Evolutionary conservation across 2,797 vertebrate species (phyloP).

Genomic region (Scolopax rusticola): DNA sequence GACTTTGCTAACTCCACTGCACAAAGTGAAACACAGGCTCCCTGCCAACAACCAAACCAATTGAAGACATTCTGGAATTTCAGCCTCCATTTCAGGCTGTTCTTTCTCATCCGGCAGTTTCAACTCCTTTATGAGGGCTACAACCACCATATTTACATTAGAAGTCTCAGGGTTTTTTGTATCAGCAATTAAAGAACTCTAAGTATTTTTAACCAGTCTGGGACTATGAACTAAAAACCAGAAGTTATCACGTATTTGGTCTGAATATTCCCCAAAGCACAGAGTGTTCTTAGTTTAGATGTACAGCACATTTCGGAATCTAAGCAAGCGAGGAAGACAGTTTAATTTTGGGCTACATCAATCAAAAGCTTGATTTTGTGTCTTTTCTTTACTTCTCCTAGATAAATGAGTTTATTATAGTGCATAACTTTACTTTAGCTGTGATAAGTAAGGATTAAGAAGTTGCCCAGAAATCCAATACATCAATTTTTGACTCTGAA

Average conservation of each 20-base stretch:
- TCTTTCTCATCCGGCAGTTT: background rate
- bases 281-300: background rate
- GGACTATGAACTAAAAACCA: background rate
- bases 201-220: background rate
- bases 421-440: background rate
- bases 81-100: conserved; percentile 72
- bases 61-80: conserved; percentile 69
- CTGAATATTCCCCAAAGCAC: background rate
- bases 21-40: conserved; percentile 59
- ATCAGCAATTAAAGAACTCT: background rate
- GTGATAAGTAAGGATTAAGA: background rate
- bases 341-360: background rate
- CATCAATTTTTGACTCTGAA: background rate
- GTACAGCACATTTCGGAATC: background rate
- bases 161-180: background rate
- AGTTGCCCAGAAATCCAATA: background rate
- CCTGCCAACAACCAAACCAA: conserved; percentile 66
- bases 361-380: background rate
- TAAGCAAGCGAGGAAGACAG: background rate
- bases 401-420: background rate
- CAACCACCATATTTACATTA: background rate
- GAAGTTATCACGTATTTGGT: background rate
- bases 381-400: background rate
- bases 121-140: background rate
- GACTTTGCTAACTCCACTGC: conserved; percentile 23